Conservation (phyloP, 2,797 vertebrate genomes). For the Gymnoscopelus braueri region DNA sequence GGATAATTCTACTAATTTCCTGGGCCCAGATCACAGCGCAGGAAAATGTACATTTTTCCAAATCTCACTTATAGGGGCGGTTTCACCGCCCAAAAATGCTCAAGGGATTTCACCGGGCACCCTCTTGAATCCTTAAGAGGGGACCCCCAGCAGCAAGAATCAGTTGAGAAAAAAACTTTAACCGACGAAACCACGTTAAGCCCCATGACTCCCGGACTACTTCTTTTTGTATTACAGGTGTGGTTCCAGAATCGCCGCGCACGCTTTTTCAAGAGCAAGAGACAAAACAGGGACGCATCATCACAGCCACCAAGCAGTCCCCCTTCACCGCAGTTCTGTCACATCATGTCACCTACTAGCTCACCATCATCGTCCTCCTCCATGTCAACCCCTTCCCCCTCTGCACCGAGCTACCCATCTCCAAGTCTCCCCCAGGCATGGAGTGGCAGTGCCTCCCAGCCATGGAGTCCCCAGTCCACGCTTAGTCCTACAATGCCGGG, state of each 20-base stretch:
- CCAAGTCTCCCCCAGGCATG: conserved; percentile 37
- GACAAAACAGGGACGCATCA: conserved; percentile 28
- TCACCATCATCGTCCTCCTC: background rate
- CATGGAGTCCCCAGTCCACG: conserved; percentile 44
- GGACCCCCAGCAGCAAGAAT: too few relatives aligned
- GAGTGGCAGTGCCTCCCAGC: too few relatives aligned
- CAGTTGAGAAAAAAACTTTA: too few relatives aligned
- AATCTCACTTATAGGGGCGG: too few relatives aligned
- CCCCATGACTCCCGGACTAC: too few relatives aligned
- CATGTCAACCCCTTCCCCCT: conserved; percentile 12
- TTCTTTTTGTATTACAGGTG: conserved; percentile 54
- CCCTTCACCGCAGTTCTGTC: background rate
- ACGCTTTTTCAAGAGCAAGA: conserved; percentile 76
- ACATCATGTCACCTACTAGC: background rate
- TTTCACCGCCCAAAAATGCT: too few relatives aligned
- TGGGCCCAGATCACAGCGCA: too few relatives aligned
- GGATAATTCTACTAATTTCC: too few relatives aligned
- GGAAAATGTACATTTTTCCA: too few relatives aligned
- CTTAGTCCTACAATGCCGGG: conserved; percentile 23
- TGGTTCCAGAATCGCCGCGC: conserved; percentile 80
- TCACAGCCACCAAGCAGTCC: background rate
- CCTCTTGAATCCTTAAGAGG: too few relatives aligned
- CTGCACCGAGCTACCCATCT: conserved; percentile 8
- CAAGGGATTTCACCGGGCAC: too few relatives aligned
- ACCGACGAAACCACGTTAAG: too few relatives aligned